Evolutionary conservation across 1,140 invertebrate species (phyloP).

Genomic region (Formica selysi): DNA sequence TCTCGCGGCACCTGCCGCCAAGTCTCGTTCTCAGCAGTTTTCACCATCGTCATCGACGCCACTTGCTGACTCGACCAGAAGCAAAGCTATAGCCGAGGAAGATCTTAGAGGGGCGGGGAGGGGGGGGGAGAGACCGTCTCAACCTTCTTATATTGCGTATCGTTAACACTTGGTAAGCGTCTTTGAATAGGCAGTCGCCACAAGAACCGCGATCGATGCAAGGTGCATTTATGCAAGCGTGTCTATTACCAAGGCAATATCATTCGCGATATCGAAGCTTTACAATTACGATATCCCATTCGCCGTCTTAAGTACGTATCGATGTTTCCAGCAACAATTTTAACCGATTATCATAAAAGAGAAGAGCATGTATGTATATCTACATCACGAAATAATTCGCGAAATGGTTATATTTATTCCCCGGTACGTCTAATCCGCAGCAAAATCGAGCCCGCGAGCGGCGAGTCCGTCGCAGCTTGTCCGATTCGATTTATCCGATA

Average conservation of each 20-base stretch:
- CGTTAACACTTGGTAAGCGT: conserved; percentile 70
- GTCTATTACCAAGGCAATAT: background rate
- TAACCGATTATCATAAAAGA: background rate
- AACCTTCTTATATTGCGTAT: conserved; percentile 72
- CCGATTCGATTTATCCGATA: conserved; percentile 28
- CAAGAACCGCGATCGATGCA: conserved; percentile 50
- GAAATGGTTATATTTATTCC: conserved; percentile 26
- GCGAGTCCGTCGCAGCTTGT: conserved; percentile 15
- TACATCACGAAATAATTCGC: conserved; percentile 50
- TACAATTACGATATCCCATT: conserved; percentile 22
- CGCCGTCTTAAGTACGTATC: background rate
- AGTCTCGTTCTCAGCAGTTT: conserved; percentile 73
- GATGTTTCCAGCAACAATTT: background rate
- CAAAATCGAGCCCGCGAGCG: conserved; percentile 19
- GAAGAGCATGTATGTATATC: background rate
- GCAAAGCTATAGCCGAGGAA: conserved; percentile 58
- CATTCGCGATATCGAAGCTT: background rate
- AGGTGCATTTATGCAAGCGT: conserved; percentile 17
- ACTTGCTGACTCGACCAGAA: conserved; percentile 75
- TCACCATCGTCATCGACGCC: conserved; percentile 45
- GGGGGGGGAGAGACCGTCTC: conserved; percentile 66
- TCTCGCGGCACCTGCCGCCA: conserved; percentile 68
- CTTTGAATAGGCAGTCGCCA: conserved; percentile 25
- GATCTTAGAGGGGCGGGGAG: conserved; percentile 38
- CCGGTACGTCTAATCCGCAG: background rate